Base-by-base conservation (phyloP, 2,888 invertebrate species). In the Orthosia cruda region DNA sequence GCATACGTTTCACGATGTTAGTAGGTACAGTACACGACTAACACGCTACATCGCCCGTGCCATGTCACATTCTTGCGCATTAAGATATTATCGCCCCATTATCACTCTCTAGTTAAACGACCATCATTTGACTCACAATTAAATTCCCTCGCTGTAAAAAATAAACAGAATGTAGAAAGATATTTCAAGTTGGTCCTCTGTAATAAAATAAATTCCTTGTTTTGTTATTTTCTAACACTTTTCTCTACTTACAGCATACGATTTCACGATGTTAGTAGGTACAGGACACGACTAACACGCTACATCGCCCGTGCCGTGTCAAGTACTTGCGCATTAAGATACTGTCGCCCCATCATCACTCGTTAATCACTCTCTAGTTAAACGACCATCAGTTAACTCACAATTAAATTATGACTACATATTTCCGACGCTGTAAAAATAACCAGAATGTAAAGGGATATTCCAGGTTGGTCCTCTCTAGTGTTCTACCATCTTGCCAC, bases 1-100 rank as follows among this genome's bases (percentile, higher is more conserved):
- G 15, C n/a, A 54, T n/a, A 83, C 16, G 15, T 67, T 63, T n/a
- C 47, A 67, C 47, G 32, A 77, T 84, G 76, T 83, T 32, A 49
- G 23, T 71, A 52, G 64, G n/a, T 52, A 47, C 54, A 52, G 52
- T 45, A 61, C 40, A 20, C 23, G 23, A 16, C 9, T 15, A 3
- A 55, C 55, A 62, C 55, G 32, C 71, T 76, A 75, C 73, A 79
- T 73, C 72, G 54, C 47, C 57, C 62, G 50, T 55, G 67, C 59
- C 70, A 26, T 67, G 76, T 66, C 66, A 57, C 57, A 52, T 71
- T 71, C 67, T 79, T 67, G 55, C 49, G 65, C 80, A 80, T 83
- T 87, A 73, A 79, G 80, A 85, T 86, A 69, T 49, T 75, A 85
- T 82, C 78, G 75, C 85, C 87, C 71, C 80, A 85, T 86, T 87